These are phyloP conservation scores for Parelbella ahira DNA, from an alignment of 2,888 invertebrate genomes.

Conservation along the genomic window DNA sequence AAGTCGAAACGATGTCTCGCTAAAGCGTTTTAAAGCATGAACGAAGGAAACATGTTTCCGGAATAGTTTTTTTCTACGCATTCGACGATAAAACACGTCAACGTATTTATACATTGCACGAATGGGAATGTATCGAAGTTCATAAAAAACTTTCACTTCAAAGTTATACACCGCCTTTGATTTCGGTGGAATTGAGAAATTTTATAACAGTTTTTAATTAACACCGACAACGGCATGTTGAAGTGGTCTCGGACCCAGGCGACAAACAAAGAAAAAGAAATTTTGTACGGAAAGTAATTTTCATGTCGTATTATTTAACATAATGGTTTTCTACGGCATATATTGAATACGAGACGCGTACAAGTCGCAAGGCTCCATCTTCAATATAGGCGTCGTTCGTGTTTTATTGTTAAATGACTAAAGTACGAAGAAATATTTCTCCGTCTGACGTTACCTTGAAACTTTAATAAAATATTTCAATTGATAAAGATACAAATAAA, in stretches of 20 bases:
- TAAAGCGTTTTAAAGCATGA: conserved; percentile 5
- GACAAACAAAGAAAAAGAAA: conserved; percentile 45
- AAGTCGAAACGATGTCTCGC: conserved; percentile 4
- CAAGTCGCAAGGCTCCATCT: too few species aligned
- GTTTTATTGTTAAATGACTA: too few species aligned
- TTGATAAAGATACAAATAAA: too few species aligned
- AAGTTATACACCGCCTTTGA: conserved; percentile 14
- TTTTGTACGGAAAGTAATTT: conserved; percentile 23
- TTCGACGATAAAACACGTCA: conserved; percentile 5
- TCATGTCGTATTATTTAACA: conserved; percentile 10
- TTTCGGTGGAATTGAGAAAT: conserved; percentile 41
- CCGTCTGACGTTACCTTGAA: too few species aligned
- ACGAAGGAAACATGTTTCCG: conserved; percentile 3
- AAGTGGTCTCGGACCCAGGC: conserved; percentile 49
- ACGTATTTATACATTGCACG: not conserved
- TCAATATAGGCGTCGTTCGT: too few species aligned
- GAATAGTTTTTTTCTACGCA: conserved; percentile 8
- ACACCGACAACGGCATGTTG: conserved; percentile 52
- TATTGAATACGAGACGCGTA: too few species aligned
- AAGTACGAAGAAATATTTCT: too few species aligned
- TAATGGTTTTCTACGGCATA: too few species aligned
- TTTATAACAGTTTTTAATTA: conserved; percentile 53
- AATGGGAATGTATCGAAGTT: conserved; percentile 11
- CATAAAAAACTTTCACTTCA: conserved; percentile 5
- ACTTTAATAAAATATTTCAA: too few species aligned